phyloP scores from a whole-genome alignment of 2,888 invertebrate genomes.

The Sinohyriopsis cumingii region DNA sequence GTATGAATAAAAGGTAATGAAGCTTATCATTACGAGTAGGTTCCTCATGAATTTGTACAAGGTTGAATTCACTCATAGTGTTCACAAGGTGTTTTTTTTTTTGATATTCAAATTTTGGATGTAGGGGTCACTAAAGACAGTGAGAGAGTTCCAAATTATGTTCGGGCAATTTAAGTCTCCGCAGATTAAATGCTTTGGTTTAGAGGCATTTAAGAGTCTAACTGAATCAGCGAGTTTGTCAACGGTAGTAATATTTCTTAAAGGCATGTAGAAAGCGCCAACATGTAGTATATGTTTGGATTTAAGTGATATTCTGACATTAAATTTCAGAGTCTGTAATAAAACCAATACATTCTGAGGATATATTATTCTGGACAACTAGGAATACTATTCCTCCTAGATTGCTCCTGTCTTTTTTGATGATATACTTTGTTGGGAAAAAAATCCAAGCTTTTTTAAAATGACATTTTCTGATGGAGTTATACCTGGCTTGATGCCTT shows the following conservation, averaged over 20 bases:
- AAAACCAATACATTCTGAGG: no score
- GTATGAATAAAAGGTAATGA: conserved; percentile 20
- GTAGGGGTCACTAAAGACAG: neutral
- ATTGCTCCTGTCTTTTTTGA: no score
- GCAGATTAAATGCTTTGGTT: neutral
- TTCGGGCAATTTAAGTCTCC: conserved; percentile 27
- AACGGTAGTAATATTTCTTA: no score
- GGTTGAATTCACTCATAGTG: conserved; percentile 3
- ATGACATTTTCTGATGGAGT: conserved; percentile 4
- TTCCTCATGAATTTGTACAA: conserved; percentile 14
- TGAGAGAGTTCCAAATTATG: conserved; percentile 16
- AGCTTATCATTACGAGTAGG: conserved; percentile 17
- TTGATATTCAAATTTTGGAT: conserved; percentile 15
- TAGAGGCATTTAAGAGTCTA: no score
- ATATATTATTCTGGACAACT: no score
- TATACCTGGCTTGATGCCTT: conserved; percentile 17
- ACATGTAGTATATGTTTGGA: no score
- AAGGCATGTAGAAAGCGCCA: no score
- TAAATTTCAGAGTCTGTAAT: no score
- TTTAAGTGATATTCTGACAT: no score
- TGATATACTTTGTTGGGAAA: neutral
- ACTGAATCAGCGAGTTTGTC: no score
- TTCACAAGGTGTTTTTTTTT: conserved; percentile 13
- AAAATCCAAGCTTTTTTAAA: conserved; percentile 10
- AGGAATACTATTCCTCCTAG: no score